These are phyloP conservation scores for Acanthosoma haemorrhoidale DNA, from an alignment of 2,888 invertebrate genomes.

Conservation along the genomic window DNA sequence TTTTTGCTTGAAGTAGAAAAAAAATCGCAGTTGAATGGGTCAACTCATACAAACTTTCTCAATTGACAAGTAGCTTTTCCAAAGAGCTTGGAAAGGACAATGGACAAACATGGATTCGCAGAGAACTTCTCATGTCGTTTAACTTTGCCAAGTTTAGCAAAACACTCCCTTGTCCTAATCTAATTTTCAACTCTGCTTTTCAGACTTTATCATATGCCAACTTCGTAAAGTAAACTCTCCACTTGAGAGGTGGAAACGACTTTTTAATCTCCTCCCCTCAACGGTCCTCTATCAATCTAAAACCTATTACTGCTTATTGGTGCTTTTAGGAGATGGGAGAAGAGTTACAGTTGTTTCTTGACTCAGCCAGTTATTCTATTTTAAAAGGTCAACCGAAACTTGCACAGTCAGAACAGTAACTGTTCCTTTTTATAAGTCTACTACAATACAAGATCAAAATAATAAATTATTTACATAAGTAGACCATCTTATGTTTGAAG, in stretches of 20 bases:
- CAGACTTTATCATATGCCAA: neutral
- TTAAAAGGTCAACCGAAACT: no score
- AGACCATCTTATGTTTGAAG: no score
- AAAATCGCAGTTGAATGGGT: neutral
- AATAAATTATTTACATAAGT: no score
- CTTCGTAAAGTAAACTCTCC: neutral
- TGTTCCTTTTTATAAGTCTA: no score
- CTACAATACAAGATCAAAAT: no score
- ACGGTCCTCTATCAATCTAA: neutral
- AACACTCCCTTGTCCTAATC: conserved; percentile 10
- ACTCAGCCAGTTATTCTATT: no score
- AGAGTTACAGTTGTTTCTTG: no score
- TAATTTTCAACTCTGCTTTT: conserved; percentile 6
- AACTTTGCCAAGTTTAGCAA: neutral
- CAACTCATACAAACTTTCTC: conserved; percentile 1
- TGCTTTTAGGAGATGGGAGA: no score
- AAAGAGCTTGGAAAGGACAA: neutral
- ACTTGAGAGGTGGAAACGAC: no score
- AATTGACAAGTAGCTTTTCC: neutral
- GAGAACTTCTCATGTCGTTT: conserved; percentile 3
- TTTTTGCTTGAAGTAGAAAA: no score
- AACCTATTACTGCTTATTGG: neutral
- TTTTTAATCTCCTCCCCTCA: no score
- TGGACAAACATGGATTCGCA: conserved; percentile 1
- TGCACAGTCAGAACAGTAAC: no score